Conservation (phyloP, 2,888 invertebrate species). For the Microctonus hyperodae region DNA sequence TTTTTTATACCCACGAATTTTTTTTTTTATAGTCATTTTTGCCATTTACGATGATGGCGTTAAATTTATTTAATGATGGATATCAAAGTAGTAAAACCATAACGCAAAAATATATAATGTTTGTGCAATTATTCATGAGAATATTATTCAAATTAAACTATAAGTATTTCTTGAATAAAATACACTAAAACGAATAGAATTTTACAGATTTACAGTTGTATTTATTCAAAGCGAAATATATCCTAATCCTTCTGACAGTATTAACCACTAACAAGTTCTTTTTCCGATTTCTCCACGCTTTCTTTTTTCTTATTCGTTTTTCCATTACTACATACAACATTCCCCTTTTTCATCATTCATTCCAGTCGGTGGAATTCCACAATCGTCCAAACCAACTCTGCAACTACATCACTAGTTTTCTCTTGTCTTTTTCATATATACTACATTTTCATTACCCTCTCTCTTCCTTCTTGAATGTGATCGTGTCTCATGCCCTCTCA, state of each 20-base stretch:
- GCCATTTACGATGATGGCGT: neutral
- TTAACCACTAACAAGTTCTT: conserved; percentile 58
- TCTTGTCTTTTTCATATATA: neutral
- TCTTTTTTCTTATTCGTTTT: conserved; percentile 26
- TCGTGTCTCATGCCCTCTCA: conserved; percentile 18
- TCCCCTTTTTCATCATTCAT: conserved; percentile 28
- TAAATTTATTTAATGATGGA: neutral
- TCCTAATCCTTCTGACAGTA: conserved; percentile 50
- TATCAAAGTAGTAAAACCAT: neutral
- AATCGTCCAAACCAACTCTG: conserved; percentile 44
- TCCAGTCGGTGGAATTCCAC: conserved; percentile 39
- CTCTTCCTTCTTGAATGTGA: neutral
- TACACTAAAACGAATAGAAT: conserved; percentile 7
- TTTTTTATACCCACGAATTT: too few relatives aligned
- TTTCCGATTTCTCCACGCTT: conserved; percentile 45
- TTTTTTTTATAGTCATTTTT: neutral
- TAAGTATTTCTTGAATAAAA: neutral
- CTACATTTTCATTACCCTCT: conserved; percentile 1
- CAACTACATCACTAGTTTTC: neutral
- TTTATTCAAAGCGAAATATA: conserved; percentile 44
- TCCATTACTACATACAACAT: conserved; percentile 26
- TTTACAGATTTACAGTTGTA: conserved; percentile 7
- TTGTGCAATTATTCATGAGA: too few relatives aligned
- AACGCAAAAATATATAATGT: too few relatives aligned
- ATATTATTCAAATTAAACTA: too few relatives aligned